Evolutionary conservation across 2,888 invertebrate species (phyloP), one percentile per base, ranked within the genome.

Genomic region (Chydorus sphaericus): DNA sequence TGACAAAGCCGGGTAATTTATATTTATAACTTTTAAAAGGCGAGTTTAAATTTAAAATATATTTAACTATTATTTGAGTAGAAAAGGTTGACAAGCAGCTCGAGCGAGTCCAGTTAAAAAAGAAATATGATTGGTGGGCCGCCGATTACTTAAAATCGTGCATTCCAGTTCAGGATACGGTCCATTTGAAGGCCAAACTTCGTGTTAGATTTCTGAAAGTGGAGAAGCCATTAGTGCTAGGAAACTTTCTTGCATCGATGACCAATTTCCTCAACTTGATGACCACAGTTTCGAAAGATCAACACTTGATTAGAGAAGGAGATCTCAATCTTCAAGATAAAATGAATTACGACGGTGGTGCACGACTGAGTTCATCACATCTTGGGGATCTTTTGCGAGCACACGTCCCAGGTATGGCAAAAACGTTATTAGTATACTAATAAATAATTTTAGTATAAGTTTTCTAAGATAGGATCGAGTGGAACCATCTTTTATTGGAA

Each of bases 91-190:
- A n/a, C n/a, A n/a, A n/a, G n/a, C n/a, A n/a, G n/a, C n/a, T n/a
- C n/a, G n/a, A n/a, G n/a, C n/a, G n/a, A n/a, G n/a, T n/a, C n/a
- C n/a, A n/a, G n/a, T n/a, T n/a, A n/a, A n/a, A n/a, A n/a, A n/a
- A n/a, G n/a, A n/a, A n/a, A n/a, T n/a, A n/a, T n/a, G n/a, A n/a
- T n/a, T n/a, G n/a, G n/a, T n/a, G n/a, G n/a, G n/a, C n/a, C n/a
- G n/a, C n/a, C n/a, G n/a, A n/a, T n/a, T n/a, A n/a, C n/a, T n/a
- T n/a, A n/a, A n/a, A n/a, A n/a, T n/a, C n/a, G n/a, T n/a, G n/a
- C n/a, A 39, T 39, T 39, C 39, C 39, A n/a, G 39, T 39, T n/a
- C 39, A 39, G 20, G 39, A 39, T n/a, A 39, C n/a, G 6, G n/a
- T 39, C 18, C 39, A 39, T 39, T 20, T 39, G n/a, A 20, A 20